Evolutionary conservation across 1,140 invertebrate genomes (phyloP).

Genomic region (Gryon sp.): DNA sequence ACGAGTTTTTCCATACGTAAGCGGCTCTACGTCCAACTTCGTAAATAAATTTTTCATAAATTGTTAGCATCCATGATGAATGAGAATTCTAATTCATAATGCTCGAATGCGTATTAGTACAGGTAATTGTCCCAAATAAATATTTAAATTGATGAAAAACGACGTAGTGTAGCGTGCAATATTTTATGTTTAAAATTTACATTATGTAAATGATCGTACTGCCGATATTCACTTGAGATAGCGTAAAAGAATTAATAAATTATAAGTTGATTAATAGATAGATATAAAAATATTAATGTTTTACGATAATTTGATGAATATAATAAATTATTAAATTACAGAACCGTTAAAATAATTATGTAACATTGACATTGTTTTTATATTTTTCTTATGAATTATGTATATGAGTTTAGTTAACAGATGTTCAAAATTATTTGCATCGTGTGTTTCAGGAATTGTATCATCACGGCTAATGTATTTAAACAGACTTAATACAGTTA

Average conservation of each 20-base stretch:
- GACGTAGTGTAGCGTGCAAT: not conserved
- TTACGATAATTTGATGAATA: too few species aligned
- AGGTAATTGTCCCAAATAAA: slow-evolving; percentile 7
- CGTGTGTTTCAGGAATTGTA: slow-evolving; percentile 21
- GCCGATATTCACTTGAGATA: not conserved
- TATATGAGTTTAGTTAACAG: not conserved
- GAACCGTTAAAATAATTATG: too few species aligned
- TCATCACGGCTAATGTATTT: slow-evolving; percentile 44
- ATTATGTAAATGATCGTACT: not conserved
- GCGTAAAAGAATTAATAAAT: not conserved
- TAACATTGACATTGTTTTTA: not conserved
- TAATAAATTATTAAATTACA: too few species aligned
- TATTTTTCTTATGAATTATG: not conserved
- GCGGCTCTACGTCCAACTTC: slow-evolving; percentile 27
- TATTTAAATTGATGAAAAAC: not conserved
- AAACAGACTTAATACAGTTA: slow-evolving; percentile 40
- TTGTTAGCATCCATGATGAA: slow-evolving; percentile 18
- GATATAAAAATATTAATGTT: too few species aligned
- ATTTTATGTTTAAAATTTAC: not conserved
- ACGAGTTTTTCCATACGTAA: slow-evolving; percentile 31
- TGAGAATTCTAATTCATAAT: slow-evolving; percentile 6
- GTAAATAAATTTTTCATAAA: slow-evolving; percentile 36
- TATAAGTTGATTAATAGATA: too few species aligned
- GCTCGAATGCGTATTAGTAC: not conserved
- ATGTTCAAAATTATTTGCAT: slow-evolving; percentile 6